Base-by-base conservation (phyloP, 2,113 vertebrate species). In the Ptychochromis oligacanthus region DNA sequence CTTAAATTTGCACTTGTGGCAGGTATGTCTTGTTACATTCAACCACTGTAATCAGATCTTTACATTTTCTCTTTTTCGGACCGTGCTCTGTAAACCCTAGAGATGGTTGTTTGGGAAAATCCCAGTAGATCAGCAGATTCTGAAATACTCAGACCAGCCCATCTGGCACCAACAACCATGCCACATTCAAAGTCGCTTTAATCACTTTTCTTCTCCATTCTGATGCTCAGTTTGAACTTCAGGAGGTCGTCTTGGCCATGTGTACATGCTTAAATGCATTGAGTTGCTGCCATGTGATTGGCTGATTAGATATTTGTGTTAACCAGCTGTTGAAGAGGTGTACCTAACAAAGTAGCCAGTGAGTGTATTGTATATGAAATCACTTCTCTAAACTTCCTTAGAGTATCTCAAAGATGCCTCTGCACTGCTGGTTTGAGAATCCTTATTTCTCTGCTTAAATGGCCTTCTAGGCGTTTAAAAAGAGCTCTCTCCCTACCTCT, bases 301-400 rank as follows among this genome's bases (percentile, higher is more conserved):
- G 40, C 40, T 49, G 26, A 70, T 49, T 49, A 0, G 15, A 22
- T 12, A 7, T 70, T 0, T 0, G 40, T 15, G 18, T 20, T 24
- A 49, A 28, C 18, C 24, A 70, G 40, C 6, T 9, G 24, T 28
- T 28, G 49, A 70, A 6, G 40, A 49, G 40, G 40, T 70, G 5
- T 70, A 28, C 24, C 24, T 49, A 7, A 70, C 28, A 40, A 70
- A 49, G 46, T 70, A 40, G 24, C 65, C 4, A 4, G 28, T 1
- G 40, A 49, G 46, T 0, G 3, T 52, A 28, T 31, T 70, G 52
- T 14, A 72, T 31, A 0, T 20, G 6, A 26, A 72, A 1, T 17
- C 17, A 31, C 31, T 52, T 3, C 67, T 34, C 20, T 14, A 54
- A 2, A n/a, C 67, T 3, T 14, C 6, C 11, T 34, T 0, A 0